Percentiles rank a stretch among this genome's conserved stretches.
Evolutionary conservation across 2,888 invertebrate genomes (phyloP).

Genomic region (Dolomedes plantarius): DNA sequence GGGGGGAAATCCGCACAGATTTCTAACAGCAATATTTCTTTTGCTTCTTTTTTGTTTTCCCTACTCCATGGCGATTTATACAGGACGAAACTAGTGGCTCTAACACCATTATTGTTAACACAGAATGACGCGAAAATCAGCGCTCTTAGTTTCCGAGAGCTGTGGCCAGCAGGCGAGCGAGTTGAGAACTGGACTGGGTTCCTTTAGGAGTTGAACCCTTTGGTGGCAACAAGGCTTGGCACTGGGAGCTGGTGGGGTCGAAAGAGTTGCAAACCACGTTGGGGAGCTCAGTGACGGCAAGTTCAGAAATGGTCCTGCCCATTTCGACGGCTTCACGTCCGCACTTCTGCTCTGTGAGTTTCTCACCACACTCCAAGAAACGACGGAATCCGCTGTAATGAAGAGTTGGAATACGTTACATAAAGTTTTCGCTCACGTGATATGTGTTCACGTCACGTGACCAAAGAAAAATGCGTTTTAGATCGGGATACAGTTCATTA

Average conservation of each 20-base stretch:
- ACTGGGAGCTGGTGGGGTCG: conserved; percentile 67
- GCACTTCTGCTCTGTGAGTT: conserved; percentile 72
- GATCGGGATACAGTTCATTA: too few relatives aligned
- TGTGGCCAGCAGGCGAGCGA: conserved; percentile 68
- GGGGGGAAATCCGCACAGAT: too few relatives aligned
- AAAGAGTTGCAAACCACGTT: conserved; percentile 73
- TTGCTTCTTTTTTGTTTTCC: too few relatives aligned
- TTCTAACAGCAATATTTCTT: too few relatives aligned
- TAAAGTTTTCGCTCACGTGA: too few relatives aligned
- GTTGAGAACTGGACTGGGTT: conserved; percentile 61
- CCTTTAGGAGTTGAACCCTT: conserved; percentile 71
- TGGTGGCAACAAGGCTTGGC: conserved; percentile 71
- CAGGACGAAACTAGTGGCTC: too few relatives aligned
- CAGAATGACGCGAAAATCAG: too few relatives aligned
- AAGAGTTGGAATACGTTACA: too few relatives aligned
- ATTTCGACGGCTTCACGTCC: conserved; percentile 73
- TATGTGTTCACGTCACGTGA: too few relatives aligned
- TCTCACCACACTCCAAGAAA: conserved; percentile 72
- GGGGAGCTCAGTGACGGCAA: conserved; percentile 73
- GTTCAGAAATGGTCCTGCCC: conserved; percentile 64
- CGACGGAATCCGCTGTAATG: conserved; percentile 62
- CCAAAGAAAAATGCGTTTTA: too few relatives aligned
- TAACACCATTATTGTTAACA: too few relatives aligned
- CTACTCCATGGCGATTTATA: too few relatives aligned
- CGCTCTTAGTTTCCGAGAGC: conserved; percentile 56